phyloP scores from a whole-genome alignment of 2,113 vertebrate genomes.

The Phaethornis superciliosus region DNA sequence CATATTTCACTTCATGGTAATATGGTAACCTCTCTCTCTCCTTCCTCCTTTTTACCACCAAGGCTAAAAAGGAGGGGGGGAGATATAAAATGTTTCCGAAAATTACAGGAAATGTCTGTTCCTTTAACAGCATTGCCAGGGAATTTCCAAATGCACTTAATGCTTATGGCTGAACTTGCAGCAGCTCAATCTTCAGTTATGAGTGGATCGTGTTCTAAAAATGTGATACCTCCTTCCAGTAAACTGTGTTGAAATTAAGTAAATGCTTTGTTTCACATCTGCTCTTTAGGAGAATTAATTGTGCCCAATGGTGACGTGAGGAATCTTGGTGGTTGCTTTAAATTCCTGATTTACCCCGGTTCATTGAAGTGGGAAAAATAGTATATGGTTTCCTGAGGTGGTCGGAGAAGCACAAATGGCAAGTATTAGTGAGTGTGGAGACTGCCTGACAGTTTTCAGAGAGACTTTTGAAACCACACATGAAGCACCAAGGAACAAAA shows the following conservation, averaged over 20 bases:
- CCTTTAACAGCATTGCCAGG: slow-evolving; percentile 59
- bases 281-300: not conserved
- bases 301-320: not conserved
- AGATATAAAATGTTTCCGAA: slow-evolving; percentile 55
- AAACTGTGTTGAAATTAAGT: not conserved
- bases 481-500: not conserved
- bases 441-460: not conserved
- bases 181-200: not conserved
- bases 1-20: slow-evolving; percentile 51
- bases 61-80: not conserved
- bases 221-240: not conserved
- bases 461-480: not conserved
- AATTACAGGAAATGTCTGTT: slow-evolving; percentile 68
- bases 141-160: slow-evolving; percentile 61
- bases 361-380: not conserved
- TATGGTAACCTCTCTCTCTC: not conserved
- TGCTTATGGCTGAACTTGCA: slow-evolving; percentile 32
- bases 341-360: not conserved
- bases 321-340: not conserved
- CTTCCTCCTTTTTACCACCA: slow-evolving; percentile 9
- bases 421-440: not conserved
- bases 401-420: not conserved
- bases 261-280: not conserved
- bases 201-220: slow-evolving; percentile 21
- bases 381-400: not conserved